Evolutionary conservation across 2,888 invertebrate species (phyloP).

Genomic region (Polylopha cassiicola): DNA sequence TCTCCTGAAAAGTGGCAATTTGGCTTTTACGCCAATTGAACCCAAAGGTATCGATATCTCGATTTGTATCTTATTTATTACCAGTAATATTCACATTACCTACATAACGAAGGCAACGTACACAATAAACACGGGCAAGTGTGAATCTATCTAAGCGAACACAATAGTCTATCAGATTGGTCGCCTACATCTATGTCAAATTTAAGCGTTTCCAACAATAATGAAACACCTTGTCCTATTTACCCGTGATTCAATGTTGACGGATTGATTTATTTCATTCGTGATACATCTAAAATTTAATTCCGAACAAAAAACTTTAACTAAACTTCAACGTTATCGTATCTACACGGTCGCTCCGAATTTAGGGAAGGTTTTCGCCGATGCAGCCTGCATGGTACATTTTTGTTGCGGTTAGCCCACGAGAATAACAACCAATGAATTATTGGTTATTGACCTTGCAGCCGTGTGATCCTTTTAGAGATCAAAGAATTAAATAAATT

Average conservation of each 20-base stretch:
- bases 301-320: slow-evolving; percentile 22
- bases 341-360: background rate
- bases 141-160: slow-evolving; percentile 32
- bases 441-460: slow-evolving; percentile 2
- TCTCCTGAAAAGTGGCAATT: no score
- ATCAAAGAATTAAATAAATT: no score
- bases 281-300: slow-evolving; percentile 31
- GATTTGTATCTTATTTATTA: slow-evolving; percentile 8
- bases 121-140: slow-evolving; percentile 29
- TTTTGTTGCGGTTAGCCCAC: background rate
- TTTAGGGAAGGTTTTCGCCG: no score
- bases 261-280: slow-evolving; percentile 44
- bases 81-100: slow-evolving; percentile 23
- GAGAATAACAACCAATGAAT: background rate
- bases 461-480: no score
- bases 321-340: slow-evolving; percentile 8
- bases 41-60: slow-evolving; percentile 1
- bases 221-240: slow-evolving; percentile 45
- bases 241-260: slow-evolving; percentile 39
- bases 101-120: slow-evolving; percentile 24
- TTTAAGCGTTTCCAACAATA: slow-evolving; percentile 38
- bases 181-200: slow-evolving; percentile 27
- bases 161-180: slow-evolving; percentile 49
- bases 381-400: no score
- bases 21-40: no score